Conservation (phyloP, 1,140 invertebrate genomes). For the Pygmarrhopalites habei region DNA sequence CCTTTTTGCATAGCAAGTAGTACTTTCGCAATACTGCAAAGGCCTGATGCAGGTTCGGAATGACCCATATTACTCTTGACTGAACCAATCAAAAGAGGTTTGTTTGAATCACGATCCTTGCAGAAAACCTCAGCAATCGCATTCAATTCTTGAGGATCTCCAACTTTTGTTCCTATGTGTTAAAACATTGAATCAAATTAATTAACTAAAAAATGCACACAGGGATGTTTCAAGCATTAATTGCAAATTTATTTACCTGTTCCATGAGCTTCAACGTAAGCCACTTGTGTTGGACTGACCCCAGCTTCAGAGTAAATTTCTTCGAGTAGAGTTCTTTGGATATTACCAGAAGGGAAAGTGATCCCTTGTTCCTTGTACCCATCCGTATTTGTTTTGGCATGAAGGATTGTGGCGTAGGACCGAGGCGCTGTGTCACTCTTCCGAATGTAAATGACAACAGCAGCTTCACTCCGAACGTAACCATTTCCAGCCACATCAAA, state of each 20-base stretch:
- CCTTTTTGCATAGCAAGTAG: constrained; percentile 82
- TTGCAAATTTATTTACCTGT: constrained; percentile 36
- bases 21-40: constrained; percentile 64
- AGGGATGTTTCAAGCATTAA: too few relatives aligned
- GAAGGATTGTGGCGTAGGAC: constrained; percentile 51
- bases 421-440: constrained; percentile 46
- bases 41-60: constrained; percentile 76
- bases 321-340: constrained; percentile 43
- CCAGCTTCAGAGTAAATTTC: constrained; percentile 43
- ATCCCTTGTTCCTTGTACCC: constrained; percentile 50
- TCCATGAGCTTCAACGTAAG: constrained; percentile 48
- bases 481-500: constrained; percentile 68
- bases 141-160: constrained; percentile 93
- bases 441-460: constrained; percentile 51
- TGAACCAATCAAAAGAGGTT: constrained; percentile 82
- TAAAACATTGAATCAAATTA: background rate
- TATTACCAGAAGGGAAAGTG: constrained; percentile 41
- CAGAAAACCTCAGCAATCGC: constrained; percentile 88
- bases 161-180: constrained; percentile 66
- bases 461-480: constrained; percentile 48
- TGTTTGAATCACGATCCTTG: constrained; percentile 56
- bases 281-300: constrained; percentile 42
- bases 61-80: constrained; percentile 99
- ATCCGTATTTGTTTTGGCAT: constrained; percentile 54
- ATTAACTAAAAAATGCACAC: background rate